These are phyloP conservation scores for Cromileptes altivelis DNA, from an alignment of 2,113 vertebrate genomes.

Conservation along the genomic window DNA sequence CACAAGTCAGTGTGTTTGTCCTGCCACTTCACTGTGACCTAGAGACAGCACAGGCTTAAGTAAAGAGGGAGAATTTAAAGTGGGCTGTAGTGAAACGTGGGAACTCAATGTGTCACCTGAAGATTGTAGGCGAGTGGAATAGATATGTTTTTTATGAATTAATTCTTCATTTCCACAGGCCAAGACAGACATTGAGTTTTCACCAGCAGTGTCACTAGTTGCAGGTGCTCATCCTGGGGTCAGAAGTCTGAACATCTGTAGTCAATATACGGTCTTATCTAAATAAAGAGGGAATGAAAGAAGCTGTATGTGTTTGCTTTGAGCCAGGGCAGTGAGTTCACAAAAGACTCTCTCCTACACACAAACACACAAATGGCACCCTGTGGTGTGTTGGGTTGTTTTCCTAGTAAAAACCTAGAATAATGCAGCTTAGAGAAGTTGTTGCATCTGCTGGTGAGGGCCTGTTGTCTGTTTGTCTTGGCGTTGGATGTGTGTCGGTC, in stretches of 20 bases:
- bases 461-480: constrained; percentile 39
- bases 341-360: constrained; percentile 53
- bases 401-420: constrained; percentile 42
- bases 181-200: background rate
- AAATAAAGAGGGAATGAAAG: constrained; percentile 38
- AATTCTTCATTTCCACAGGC: background rate
- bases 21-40: constrained; percentile 80
- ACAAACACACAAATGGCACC: constrained; percentile 60
- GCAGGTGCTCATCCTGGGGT: constrained; percentile 15
- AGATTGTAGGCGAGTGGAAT: background rate
- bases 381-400: constrained; percentile 58
- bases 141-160: background rate
- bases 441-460: constrained; percentile 55
- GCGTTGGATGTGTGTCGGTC: constrained; percentile 7
- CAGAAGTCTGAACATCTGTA: constrained; percentile 61
- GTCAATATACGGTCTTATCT: constrained; percentile 53
- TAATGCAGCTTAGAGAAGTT: constrained; percentile 55
- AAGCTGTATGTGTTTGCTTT: constrained; percentile 58
- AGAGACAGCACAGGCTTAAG: constrained; percentile 58
- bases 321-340: constrained; percentile 57
- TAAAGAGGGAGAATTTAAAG: constrained; percentile 17
- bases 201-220: background rate
- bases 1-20: constrained; percentile 74
- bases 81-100: background rate
- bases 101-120: background rate